These are phyloP conservation scores for Tricholaema leucomelas DNA, from an alignment of 2,113 vertebrate species.

Conservation along the genomic window DNA sequence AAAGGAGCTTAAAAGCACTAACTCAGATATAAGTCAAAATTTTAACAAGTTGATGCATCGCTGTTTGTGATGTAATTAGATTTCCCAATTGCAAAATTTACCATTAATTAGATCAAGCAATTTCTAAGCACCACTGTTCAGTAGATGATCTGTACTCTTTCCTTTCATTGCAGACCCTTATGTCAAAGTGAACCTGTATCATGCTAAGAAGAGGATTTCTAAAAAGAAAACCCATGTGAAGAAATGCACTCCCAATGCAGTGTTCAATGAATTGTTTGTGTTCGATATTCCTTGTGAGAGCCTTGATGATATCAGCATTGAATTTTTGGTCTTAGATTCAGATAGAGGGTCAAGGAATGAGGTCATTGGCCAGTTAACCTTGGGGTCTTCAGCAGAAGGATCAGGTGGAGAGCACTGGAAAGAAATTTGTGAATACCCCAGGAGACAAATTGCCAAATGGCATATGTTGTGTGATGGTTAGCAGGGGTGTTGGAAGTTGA, in stretches of 20 bases:
- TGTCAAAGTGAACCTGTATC: constrained; percentile 96
- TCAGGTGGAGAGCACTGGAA: constrained; percentile 95
- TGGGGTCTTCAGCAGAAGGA: constrained; percentile 86
- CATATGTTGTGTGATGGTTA: constrained; percentile 92
- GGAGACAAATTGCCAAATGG: constrained; percentile 98
- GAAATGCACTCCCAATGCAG: constrained; percentile 94
- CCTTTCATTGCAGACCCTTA: constrained; percentile 86
- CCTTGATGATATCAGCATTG: constrained; percentile 94
- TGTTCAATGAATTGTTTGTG: constrained; percentile 97
- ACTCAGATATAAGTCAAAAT: not conserved
- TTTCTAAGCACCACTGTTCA: not conserved
- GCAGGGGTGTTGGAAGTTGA: constrained; percentile 29
- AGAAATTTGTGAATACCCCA: constrained; percentile 95
- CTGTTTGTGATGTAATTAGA: not conserved
- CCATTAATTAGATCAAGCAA: not conserved
- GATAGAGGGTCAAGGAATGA: constrained; percentile 85
- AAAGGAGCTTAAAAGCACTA: not conserved
- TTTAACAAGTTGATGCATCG: not conserved
- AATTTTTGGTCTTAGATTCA: constrained; percentile 98
- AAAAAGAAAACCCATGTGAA: constrained; percentile 99
- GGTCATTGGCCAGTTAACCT: constrained; percentile 85
- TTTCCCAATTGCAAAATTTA: not conserved
- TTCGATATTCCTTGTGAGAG: constrained; percentile 94
- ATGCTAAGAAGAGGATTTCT: constrained; percentile 94
- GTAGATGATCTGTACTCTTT: not conserved